phyloP scores from a whole-genome alignment of 2,797 vertebrate species.

The Melanogrammus aeglefinus region DNA sequence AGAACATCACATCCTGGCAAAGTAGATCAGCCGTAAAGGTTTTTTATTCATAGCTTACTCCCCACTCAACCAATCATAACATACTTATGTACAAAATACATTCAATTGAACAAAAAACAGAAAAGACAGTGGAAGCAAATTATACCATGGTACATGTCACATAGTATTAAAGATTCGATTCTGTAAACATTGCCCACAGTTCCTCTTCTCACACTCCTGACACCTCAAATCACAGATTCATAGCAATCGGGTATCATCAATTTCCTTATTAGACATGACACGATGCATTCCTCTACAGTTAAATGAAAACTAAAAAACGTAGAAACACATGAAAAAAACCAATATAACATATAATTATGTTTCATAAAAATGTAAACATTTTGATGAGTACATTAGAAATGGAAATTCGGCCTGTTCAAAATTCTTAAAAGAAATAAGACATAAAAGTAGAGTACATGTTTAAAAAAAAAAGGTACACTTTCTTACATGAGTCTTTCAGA shows the following conservation, averaged over 20 bases:
- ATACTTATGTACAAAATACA: constrained; percentile 78
- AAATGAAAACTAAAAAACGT: constrained; percentile 37
- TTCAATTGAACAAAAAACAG: constrained; percentile 62
- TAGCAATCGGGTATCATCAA: constrained; percentile 34
- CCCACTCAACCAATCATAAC: constrained; percentile 51
- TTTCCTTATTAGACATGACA: constrained; percentile 36
- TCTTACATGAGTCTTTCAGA: not conserved
- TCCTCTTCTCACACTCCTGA: constrained; percentile 43
- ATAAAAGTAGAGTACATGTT: not conserved
- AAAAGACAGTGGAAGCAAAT: constrained; percentile 54
- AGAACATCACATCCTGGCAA: not conserved
- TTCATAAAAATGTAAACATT: constrained; percentile 65
- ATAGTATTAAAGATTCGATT: constrained; percentile 52
- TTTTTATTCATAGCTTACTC: constrained; percentile 64
- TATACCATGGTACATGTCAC: constrained; percentile 74
- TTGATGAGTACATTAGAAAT: constrained; percentile 47
- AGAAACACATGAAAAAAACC: constrained; percentile 10
- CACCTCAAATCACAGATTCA: constrained; percentile 36
- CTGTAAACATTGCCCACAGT: constrained; percentile 77
- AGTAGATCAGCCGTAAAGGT: constrained; percentile 17
- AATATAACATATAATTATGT: constrained; percentile 28
- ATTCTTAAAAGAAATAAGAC: too few species aligned
- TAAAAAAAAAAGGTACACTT: not conserved
- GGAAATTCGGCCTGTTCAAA: constrained; percentile 33
- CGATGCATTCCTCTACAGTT: constrained; percentile 37